Evolutionary conservation across 1,140 invertebrate species (phyloP).

Genomic region (Philopotamus ludificatus): DNA sequence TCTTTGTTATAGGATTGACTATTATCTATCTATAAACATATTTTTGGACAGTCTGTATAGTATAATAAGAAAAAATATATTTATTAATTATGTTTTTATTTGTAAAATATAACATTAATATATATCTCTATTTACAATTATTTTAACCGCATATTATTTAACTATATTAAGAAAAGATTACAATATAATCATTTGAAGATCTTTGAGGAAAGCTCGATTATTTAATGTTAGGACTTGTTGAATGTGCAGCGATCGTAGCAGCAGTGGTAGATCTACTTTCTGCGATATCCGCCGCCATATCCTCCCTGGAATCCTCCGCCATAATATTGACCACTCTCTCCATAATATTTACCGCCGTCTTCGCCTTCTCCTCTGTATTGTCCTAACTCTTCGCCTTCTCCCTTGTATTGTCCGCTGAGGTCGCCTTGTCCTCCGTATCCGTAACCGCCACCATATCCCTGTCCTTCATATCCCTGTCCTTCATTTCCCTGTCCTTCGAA

Average conservation of each 20-base stretch:
- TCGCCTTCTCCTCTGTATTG: slow-evolving; percentile 19
- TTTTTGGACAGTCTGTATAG: no score
- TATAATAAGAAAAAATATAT: no score
- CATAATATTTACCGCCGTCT: neutral
- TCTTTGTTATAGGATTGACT: no score
- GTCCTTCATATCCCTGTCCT: slow-evolving; percentile 14
- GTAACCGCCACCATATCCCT: slow-evolving; percentile 13
- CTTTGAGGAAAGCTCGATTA: slow-evolving; percentile 2
- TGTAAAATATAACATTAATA: no score
- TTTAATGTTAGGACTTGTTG: neutral
- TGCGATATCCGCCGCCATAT: neutral
- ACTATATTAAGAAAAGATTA: neutral
- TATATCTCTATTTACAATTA: no score
- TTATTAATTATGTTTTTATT: no score
- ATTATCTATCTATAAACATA: no score
- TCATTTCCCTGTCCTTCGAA: neutral
- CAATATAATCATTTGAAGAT: slow-evolving; percentile 3
- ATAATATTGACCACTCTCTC: slow-evolving; percentile 10
- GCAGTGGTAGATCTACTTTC: neutral
- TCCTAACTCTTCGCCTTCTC: slow-evolving; percentile 32
- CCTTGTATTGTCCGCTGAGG: slow-evolving; percentile 32
- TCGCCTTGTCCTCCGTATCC: slow-evolving; percentile 14
- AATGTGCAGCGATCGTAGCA: neutral
- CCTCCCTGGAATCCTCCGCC: neutral
- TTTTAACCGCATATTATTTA: no score